These are phyloP conservation scores for Phoebastria nigripes DNA, from an alignment of 2,797 vertebrate species.

Conservation along the genomic window DNA sequence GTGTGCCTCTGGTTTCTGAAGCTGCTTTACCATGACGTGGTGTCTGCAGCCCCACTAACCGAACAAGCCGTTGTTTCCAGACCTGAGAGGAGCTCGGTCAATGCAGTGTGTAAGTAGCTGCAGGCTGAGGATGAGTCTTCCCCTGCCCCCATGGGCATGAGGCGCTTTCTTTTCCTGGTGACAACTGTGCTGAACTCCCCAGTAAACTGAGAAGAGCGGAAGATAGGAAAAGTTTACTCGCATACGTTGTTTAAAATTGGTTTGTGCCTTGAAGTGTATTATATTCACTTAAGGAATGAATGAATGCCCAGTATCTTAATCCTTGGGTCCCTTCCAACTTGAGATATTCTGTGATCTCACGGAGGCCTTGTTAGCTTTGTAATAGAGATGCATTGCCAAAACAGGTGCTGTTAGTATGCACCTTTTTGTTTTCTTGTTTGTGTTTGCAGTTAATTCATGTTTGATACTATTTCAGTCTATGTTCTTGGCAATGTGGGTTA, in stretches of 20 bases:
- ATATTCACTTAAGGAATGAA: neutral
- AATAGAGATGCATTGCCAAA: neutral
- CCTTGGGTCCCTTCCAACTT: neutral
- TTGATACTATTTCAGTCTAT: neutral
- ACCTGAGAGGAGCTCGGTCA: neutral
- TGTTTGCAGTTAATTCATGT: neutral
- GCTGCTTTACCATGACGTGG: fast-evolving
- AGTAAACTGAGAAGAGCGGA: neutral
- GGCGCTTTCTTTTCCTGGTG: neutral
- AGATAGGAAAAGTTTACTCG: neutral
- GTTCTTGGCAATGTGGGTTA: neutral
- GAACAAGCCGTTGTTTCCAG: fast-evolving
- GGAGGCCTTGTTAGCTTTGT: neutral
- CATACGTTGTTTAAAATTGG: fast-evolving
- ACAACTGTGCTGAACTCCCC: neutral
- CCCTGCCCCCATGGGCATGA: neutral
- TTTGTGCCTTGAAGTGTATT: neutral
- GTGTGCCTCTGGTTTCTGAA: neutral
- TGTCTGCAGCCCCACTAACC: too few species aligned
- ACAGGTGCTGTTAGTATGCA: neutral
- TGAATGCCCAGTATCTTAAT: neutral
- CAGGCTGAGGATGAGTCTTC: neutral
- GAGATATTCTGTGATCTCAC: neutral
- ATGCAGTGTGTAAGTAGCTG: neutral
- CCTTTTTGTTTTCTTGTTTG: neutral